These are phyloP conservation scores for Procambarus clarkii DNA, from an alignment of 1,140 invertebrate species.

Conservation along the genomic window DNA sequence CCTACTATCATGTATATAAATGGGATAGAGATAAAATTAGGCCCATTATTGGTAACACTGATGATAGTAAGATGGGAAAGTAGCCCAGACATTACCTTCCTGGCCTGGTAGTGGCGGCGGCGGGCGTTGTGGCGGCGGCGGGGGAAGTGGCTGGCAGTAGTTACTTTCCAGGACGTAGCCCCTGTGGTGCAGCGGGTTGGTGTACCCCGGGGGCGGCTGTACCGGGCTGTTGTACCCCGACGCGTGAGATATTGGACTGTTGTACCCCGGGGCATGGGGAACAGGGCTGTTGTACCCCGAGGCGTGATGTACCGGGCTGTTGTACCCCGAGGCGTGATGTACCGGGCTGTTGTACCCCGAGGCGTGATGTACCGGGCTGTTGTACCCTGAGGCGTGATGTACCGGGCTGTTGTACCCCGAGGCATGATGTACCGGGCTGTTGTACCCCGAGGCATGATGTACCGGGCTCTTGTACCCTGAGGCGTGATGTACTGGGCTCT, in stretches of 20 bases:
- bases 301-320: constrained; percentile 43
- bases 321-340: constrained; percentile 7
- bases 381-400: constrained; percentile 31
- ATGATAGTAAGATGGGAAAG: neutral
- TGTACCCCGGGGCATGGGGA: neutral
- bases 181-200: constrained; percentile 11
- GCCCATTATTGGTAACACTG: too few relatives aligned
- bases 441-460: constrained; percentile 29
- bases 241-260: constrained; percentile 4
- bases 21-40: too few relatives aligned
- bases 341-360: constrained; percentile 46
- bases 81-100: constrained; percentile 41
- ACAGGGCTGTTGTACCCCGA: constrained; percentile 26
- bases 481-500: neutral
- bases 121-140: constrained; percentile 50
- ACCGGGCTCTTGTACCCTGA: constrained; percentile 34
- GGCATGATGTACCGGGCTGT: constrained; percentile 27
- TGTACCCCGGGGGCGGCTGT: constrained; percentile 8
- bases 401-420: constrained; percentile 25
- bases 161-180: constrained; percentile 59
- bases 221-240: constrained; percentile 43
- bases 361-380: constrained; percentile 21
- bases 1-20: too few relatives aligned
- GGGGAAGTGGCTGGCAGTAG: constrained; percentile 62
- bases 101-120: constrained; percentile 53